Percentiles rank a stretch among this genome's conserved stretches.
phyloP scores from a whole-genome alignment of 2,888 invertebrate genomes.

The Alentia gelatinosa region DNA sequence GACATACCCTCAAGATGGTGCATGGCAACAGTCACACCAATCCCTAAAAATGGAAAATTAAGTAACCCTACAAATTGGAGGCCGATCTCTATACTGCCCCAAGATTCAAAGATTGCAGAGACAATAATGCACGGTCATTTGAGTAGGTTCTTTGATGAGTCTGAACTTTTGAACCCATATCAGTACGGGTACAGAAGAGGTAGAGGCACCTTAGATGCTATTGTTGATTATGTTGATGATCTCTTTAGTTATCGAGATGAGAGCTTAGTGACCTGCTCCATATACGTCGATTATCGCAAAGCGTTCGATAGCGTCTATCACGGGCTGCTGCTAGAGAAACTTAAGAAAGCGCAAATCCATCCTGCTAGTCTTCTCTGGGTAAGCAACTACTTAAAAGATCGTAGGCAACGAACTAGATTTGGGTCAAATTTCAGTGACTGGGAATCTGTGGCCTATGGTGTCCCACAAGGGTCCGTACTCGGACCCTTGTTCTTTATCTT shows the following conservation, averaged over 20 bases:
- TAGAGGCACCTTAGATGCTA: background rate
- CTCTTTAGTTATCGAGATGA: background rate
- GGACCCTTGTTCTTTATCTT: background rate
- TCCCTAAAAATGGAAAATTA: background rate
- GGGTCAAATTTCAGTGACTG: too few relatives aligned
- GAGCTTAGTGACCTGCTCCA: too few relatives aligned
- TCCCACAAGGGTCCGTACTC: too few relatives aligned
- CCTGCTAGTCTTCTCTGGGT: background rate
- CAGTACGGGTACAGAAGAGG: background rate
- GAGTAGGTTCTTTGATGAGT: background rate
- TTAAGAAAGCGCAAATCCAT: background rate
- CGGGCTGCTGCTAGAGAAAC: background rate
- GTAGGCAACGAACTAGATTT: too few relatives aligned
- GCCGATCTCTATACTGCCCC: background rate
- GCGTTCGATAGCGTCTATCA: too few relatives aligned
- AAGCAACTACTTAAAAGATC: background rate
- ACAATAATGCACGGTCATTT: background rate
- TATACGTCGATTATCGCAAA: too few relatives aligned
- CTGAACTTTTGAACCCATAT: background rate
- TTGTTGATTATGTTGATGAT: background rate
- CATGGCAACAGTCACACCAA: background rate
- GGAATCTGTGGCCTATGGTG: too few relatives aligned
- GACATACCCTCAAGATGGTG: background rate
- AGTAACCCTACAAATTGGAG: background rate
- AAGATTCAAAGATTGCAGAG: background rate